Evolutionary conservation across 2,113 vertebrate genomes (phyloP).

Genomic region (Pitta sordida): DNA sequence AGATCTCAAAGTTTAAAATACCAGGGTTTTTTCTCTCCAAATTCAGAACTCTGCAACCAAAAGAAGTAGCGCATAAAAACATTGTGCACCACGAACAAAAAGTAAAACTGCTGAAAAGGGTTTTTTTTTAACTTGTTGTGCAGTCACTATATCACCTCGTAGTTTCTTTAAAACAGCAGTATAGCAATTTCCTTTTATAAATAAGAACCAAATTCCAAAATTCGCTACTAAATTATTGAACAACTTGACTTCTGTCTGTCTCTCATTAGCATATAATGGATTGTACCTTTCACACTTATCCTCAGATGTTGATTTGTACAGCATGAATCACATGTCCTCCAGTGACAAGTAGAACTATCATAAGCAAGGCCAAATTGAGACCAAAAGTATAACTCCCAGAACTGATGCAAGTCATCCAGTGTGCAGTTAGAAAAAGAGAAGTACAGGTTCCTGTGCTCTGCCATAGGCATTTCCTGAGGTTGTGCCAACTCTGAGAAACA

Average conservation of each 20-base stretch:
- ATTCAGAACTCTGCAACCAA: not conserved
- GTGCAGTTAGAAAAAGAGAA: not conserved
- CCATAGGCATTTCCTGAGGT: not conserved
- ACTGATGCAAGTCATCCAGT: fast-evolving
- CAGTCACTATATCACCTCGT: not conserved
- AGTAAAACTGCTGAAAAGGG: not conserved
- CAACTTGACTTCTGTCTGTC: not conserved
- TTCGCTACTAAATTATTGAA: not conserved
- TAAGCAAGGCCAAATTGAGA: not conserved
- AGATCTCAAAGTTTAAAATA: not conserved
- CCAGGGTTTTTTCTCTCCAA: not conserved
- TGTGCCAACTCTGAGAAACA: not conserved
- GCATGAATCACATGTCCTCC: not conserved
- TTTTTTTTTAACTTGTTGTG: not conserved
- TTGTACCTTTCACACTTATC: not conserved
- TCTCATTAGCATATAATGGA: not conserved
- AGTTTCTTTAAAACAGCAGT: not conserved
- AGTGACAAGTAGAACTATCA: not conserved
- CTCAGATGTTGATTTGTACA: not conserved
- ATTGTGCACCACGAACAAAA: not conserved
- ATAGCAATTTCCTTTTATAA: not conserved
- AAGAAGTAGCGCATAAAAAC: not conserved
- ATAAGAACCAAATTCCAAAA: not conserved
- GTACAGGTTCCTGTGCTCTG: not conserved
- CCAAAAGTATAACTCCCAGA: not conserved